These are phyloP conservation scores for Monoplex corrugatus DNA, from an alignment of 2,888 invertebrate species.

Conservation along the genomic window DNA sequence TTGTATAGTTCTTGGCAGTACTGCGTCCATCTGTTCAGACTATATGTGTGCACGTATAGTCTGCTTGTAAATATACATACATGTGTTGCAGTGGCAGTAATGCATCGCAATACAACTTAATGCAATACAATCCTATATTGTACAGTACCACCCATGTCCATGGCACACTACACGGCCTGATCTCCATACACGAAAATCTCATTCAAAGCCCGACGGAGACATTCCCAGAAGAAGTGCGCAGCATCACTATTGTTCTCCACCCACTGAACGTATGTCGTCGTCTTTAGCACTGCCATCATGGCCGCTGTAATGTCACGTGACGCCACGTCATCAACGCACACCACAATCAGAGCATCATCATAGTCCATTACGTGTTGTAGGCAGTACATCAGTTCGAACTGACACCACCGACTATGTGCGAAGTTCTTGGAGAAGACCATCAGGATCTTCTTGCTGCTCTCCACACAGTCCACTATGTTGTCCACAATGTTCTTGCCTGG, in stretches of 20 bases:
- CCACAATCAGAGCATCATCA: conserved; percentile 83
- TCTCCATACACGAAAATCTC: background rate
- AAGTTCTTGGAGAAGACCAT: conserved; percentile 85
- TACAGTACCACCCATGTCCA: no score
- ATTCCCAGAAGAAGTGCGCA: background rate
- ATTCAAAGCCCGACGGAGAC: conserved; percentile 7
- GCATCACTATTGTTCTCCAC: background rate
- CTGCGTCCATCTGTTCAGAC: no score
- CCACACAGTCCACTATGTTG: conserved; percentile 88
- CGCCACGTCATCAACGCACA: conserved; percentile 87
- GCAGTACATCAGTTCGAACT: conserved; percentile 58
- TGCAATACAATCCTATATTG: no score
- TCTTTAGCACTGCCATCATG: conserved; percentile 86
- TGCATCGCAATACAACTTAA: background rate
- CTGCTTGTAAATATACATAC: background rate
- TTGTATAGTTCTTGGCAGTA: no score
- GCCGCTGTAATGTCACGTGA: conserved; percentile 85
- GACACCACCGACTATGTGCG: conserved; percentile 65
- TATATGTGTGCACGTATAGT: background rate
- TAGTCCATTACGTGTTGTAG: conserved; percentile 47
- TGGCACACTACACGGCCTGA: no score
- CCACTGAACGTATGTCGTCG: conserved; percentile 84
- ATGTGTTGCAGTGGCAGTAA: background rate
- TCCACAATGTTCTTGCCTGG: conserved; percentile 87
- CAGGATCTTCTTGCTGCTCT: conserved; percentile 86